A percentile compares a stretch with the other conserved stretches of the same genome.
phyloP scores from a whole-genome alignment of 1,140 invertebrate species.

The Popillia japonica region DNA sequence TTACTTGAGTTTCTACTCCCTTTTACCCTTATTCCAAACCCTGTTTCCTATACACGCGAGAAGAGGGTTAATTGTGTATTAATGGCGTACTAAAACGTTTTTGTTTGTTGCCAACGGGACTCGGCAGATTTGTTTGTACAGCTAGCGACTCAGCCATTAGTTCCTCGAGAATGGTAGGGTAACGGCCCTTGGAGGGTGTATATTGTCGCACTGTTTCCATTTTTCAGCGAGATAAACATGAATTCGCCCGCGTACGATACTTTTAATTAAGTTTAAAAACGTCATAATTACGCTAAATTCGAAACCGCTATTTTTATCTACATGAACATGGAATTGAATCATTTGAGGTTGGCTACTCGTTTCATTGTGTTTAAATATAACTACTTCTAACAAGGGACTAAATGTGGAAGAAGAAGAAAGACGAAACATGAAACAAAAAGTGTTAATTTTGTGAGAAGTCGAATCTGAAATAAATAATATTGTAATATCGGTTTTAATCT shows the following conservation, averaged over 20 bases:
- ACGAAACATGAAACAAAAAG: too few relatives aligned
- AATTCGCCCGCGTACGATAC: not conserved
- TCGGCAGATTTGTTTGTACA: conserved; percentile 31
- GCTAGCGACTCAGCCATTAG: conserved; percentile 9
- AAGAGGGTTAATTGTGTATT: conserved; percentile 32
- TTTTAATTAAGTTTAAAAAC: conserved; percentile 11
- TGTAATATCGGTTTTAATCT: too few relatives aligned
- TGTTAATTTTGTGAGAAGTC: too few relatives aligned
- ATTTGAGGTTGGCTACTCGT: too few relatives aligned
- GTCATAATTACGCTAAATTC: conserved; percentile 9
- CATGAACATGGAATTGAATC: too few relatives aligned
- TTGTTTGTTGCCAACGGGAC: conserved; percentile 22
- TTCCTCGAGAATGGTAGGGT: conserved; percentile 11
- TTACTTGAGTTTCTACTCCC: not conserved
- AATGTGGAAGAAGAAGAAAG: too few relatives aligned
- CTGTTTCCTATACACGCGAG: conserved; percentile 14
- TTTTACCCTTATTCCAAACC: not conserved
- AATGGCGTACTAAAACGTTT: conserved; percentile 34
- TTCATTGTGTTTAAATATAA: too few relatives aligned
- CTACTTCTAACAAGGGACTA: too few relatives aligned
- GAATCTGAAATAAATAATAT: too few relatives aligned
- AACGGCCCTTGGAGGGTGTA: not conserved
- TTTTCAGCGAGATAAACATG: not conserved
- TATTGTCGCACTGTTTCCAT: conserved; percentile 20
- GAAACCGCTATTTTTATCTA: too few relatives aligned